A percentile compares a stretch with the other conserved stretches of the same genome.
Conservation (phyloP, 2,797 vertebrate genomes). For the Hozukius guyotensis region DNA sequence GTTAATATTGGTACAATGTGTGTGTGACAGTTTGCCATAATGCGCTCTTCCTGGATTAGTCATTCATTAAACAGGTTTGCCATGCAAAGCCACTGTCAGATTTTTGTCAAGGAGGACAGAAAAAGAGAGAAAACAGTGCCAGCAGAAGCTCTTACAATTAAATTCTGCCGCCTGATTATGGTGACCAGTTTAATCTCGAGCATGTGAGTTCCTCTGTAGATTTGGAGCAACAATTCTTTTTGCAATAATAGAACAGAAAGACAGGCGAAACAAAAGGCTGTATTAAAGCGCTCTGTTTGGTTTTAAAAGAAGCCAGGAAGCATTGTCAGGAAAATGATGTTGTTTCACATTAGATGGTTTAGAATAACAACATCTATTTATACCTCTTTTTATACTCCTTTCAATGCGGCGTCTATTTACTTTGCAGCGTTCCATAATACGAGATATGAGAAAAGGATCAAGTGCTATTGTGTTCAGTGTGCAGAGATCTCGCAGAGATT, state of each 20-base stretch:
- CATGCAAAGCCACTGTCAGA: constrained; percentile 89
- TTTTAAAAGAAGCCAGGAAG: constrained; percentile 65
- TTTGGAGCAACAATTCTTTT: constrained; percentile 73
- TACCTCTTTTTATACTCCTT: constrained; percentile 63
- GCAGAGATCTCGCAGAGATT: constrained; percentile 58
- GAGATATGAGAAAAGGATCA: constrained; percentile 49
- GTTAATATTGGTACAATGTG: constrained; percentile 86
- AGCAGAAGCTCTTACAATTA: constrained; percentile 81
- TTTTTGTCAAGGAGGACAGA: constrained; percentile 83
- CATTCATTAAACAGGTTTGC: constrained; percentile 88
- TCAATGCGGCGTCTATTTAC: constrained; percentile 54
- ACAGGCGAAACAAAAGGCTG: constrained; percentile 70
- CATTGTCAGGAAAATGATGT: constrained; percentile 75
- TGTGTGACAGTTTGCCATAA: constrained; percentile 87
- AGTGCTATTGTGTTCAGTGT: constrained; percentile 58
- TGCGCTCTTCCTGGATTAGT: constrained; percentile 84
- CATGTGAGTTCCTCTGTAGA: constrained; percentile 81
- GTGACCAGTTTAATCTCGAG: constrained; percentile 79
- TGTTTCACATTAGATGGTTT: constrained; percentile 76
- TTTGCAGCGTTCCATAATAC: constrained; percentile 34
- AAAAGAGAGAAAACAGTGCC: constrained; percentile 72
- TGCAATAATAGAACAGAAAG: constrained; percentile 71
- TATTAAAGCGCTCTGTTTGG: constrained; percentile 74
- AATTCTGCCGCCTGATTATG: constrained; percentile 80
- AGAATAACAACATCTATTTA: constrained; percentile 79